Conservation (phyloP, 2,888 invertebrate genomes). For the Sinelater perroti region DNA sequence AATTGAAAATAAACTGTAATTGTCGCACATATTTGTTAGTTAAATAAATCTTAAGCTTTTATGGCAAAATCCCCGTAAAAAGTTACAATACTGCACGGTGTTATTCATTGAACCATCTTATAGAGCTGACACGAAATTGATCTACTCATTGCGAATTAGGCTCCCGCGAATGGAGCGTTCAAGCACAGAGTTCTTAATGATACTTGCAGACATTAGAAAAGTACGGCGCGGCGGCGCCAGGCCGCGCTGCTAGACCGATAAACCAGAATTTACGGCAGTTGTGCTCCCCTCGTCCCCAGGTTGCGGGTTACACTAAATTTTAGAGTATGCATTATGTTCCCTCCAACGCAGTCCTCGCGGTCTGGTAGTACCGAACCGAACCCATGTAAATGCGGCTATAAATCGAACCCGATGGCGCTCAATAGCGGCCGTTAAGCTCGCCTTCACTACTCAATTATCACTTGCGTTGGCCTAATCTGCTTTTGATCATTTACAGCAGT, state of each 20-base stretch:
- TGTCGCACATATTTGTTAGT: too few species aligned
- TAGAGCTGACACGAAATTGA: too few species aligned
- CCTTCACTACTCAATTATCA: constrained; percentile 37
- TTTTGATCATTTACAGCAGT: constrained; percentile 24
- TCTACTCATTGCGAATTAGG: too few species aligned
- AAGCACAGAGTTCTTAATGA: too few species aligned
- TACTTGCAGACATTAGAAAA: too few species aligned
- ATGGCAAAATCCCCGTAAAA: too few species aligned
- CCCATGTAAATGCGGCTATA: constrained; percentile 33
- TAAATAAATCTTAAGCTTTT: too few species aligned
- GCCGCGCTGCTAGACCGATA: constrained; percentile 10
- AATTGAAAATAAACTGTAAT: too few species aligned
- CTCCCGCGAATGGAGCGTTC: too few species aligned
- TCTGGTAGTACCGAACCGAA: constrained; percentile 23
- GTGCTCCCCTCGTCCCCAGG: constrained; percentile 6
- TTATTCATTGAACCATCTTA: too few species aligned
- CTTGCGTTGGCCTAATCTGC: constrained; percentile 18
- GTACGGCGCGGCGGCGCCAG: too few species aligned
- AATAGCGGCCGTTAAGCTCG: constrained; percentile 35
- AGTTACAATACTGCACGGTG: too few species aligned
- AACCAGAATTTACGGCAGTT: constrained; percentile 5
- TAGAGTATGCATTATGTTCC: constrained; percentile 21
- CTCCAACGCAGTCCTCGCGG: constrained; percentile 23
- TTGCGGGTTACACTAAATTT: constrained; percentile 21
- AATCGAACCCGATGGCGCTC: constrained; percentile 36